phyloP scores from a whole-genome alignment of 2,888 invertebrate genomes.

The Cryptocephalus primarius region DNA sequence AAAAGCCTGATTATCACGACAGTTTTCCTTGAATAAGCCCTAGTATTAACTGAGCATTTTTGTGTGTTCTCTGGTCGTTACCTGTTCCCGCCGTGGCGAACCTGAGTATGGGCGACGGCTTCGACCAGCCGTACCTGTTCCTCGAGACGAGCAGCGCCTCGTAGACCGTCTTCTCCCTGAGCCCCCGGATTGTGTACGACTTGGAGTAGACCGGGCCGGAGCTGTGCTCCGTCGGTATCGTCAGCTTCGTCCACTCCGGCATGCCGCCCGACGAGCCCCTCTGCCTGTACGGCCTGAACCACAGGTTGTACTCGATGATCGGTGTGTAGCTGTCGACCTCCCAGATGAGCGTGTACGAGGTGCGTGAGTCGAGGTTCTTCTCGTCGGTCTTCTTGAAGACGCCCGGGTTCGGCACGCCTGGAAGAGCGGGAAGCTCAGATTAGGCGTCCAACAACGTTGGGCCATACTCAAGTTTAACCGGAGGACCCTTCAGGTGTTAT shows the following conservation, averaged over 20 bases:
- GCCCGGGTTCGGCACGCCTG: constrained; percentile 58
- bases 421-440: constrained; percentile 10
- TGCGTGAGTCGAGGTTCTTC: constrained; percentile 41
- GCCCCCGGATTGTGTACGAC: constrained; percentile 61
- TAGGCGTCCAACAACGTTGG: too few relatives aligned
- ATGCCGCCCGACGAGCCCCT: constrained; percentile 23
- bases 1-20: too few relatives aligned
- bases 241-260: constrained; percentile 54
- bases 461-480: too few relatives aligned
- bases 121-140: constrained; percentile 79
- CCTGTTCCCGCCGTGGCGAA: constrained; percentile 69
- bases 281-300: constrained; percentile 44
- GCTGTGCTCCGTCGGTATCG: constrained; percentile 55
- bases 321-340: constrained; percentile 75
- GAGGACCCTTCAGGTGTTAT: too few relatives aligned
- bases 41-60: too few relatives aligned
- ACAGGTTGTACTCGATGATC: constrained; percentile 59
- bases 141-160: constrained; percentile 70
- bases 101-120: constrained; percentile 59
- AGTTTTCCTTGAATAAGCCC: too few relatives aligned
- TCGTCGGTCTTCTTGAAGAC: constrained; percentile 48
- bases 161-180: constrained; percentile 62
- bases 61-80: constrained; percentile 31
- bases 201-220: constrained; percentile 67
- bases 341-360: constrained; percentile 65